phyloP scores from a whole-genome alignment of 2,113 vertebrate genomes.

The Ptilonorhynchus violaceus region DNA sequence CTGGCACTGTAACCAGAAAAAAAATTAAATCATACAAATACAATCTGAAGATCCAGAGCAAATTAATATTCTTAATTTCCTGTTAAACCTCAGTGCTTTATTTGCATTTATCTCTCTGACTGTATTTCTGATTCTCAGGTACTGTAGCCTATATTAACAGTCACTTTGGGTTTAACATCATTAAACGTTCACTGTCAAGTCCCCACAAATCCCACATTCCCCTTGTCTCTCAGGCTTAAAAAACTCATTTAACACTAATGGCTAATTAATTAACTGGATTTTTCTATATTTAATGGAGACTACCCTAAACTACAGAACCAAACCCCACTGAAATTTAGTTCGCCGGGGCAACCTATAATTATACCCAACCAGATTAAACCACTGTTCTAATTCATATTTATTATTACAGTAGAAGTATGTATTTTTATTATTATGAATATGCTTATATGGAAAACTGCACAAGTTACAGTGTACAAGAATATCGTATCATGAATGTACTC shows the following conservation, averaged over 20 bases:
- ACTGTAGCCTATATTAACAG: slow-evolving; percentile 13
- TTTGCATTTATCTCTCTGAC: slow-evolving; percentile 8
- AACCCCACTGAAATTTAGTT: slow-evolving; percentile 64
- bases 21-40: neutral
- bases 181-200: slow-evolving; percentile 56
- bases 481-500: neutral
- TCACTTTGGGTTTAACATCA: slow-evolving; percentile 55
- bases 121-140: slow-evolving; percentile 10
- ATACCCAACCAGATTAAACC: slow-evolving; percentile 34
- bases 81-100: neutral
- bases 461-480: neutral
- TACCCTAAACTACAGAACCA: slow-evolving; percentile 35
- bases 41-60: neutral
- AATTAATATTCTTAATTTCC: slow-evolving; percentile 2
- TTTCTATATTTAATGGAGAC: slow-evolving; percentile 68
- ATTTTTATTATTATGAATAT: neutral
- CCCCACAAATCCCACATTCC: slow-evolving; percentile 58
- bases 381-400: slow-evolving; percentile 45
- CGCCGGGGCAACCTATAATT: slow-evolving; percentile 19
- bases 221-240: slow-evolving; percentile 69
- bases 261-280: slow-evolving; percentile 72
- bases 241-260: slow-evolving; percentile 68
- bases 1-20: neutral
- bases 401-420: neutral
- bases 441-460: neutral